Base-by-base conservation (phyloP, 2,113 vertebrate genomes). In the Austrofundulus limnaeus region DNA sequence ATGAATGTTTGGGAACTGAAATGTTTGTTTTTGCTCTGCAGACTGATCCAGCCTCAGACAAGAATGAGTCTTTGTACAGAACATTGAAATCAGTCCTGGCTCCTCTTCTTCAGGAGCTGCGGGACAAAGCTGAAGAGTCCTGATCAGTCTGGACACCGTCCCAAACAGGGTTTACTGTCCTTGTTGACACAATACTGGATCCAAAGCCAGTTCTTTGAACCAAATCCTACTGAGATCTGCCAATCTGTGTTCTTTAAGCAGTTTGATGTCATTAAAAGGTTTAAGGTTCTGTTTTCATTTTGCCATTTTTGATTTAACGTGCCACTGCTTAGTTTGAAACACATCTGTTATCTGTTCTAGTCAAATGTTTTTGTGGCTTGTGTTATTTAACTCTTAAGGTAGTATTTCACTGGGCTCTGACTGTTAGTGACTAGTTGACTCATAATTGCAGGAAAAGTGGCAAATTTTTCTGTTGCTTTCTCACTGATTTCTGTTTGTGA, bases 11-110 rank as follows among this genome's bases (percentile, higher is more conserved):
- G 7, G 20, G 8, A 16, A 11, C 42, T 11, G 28, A 17, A 51
- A 1, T 0, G 0, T 12, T 25, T 13, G 1, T 15, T 52, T 10
- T 11, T 20, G 66, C 78, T 84, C 78, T 54, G 28, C 73, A 98
- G 96, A 90, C 91, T 24, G 90, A 80, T 75, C 85, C 88, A 1
- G 83, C 93, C 80, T 93, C 93, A 37, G 93, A 93, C 76, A 85
- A 92, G 20, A 94, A 92, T 43, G 82, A 83, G 4, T 24, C 85
- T 56, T 82, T 95, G 80, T 93, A 94, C 84, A 75, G 66, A 16
- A 91, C 91, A 37, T 87, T 99, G 61, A 94, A 88, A 89, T 92
- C 91, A 79, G 91, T 95, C 82, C 92, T 99, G 87, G 93, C 91
- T 60, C 91, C 91, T 66, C 83, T 92, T 50, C 84, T 98, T 58